A percentile compares a stretch with the other conserved stretches of the same genome.
These are phyloP conservation scores for Blera fallax DNA, from an alignment of 2,888 invertebrate genomes.

Conservation along the genomic window DNA sequence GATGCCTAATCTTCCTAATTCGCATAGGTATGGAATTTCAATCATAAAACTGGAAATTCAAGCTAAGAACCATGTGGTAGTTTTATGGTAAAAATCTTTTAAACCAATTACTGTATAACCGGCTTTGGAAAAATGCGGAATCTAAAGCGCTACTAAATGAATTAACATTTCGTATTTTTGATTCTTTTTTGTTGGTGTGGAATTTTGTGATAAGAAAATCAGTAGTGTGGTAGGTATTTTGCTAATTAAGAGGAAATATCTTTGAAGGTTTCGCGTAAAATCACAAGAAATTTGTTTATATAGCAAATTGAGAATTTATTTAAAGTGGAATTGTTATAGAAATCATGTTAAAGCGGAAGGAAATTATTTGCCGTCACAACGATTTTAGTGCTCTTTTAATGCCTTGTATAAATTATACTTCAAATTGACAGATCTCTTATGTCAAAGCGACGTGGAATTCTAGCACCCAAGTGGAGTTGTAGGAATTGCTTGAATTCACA, in stretches of 20 bases:
- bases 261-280: background rate
- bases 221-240: background rate
- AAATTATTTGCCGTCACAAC: too few relatives aligned
- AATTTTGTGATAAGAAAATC: background rate
- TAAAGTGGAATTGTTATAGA: too few relatives aligned
- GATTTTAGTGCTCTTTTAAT: too few relatives aligned
- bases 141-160: constrained; percentile 13
- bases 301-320: too few relatives aligned
- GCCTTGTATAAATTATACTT: too few relatives aligned
- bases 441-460: too few relatives aligned
- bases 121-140: constrained; percentile 32
- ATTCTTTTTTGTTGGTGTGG: background rate
- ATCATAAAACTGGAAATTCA: constrained; percentile 40
- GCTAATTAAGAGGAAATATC: background rate
- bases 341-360: too few relatives aligned
- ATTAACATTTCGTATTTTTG: constrained; percentile 12
- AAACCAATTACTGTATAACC: constrained; percentile 13
- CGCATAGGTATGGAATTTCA: constrained; percentile 1
- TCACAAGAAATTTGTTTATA: too few relatives aligned
- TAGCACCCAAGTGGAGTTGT: too few relatives aligned
- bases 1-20: constrained; percentile 20
- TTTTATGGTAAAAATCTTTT: background rate
- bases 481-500: too few relatives aligned
- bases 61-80: constrained; percentile 34
- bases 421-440: too few relatives aligned